These are phyloP conservation scores for Gandaritis pyraliata DNA, from an alignment of 2,888 invertebrate genomes.

Conservation along the genomic window DNA sequence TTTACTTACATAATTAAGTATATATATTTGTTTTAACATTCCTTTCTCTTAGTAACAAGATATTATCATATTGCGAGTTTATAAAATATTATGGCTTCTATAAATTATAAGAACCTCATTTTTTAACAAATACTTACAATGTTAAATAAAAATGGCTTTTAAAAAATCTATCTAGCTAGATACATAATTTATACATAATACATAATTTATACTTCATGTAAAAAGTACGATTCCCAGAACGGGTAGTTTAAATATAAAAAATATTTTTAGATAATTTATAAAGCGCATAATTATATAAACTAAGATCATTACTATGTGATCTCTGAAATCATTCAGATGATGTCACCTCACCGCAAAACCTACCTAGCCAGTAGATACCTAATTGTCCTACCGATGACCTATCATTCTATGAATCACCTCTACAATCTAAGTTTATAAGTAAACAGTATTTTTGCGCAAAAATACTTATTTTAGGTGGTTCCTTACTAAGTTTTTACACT, in stretches of 20 bases:
- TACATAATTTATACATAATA: too few relatives aligned
- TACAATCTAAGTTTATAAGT: not conserved
- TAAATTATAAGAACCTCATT: not conserved
- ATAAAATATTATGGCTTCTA: conserved; percentile 8
- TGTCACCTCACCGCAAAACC: conserved; percentile 15
- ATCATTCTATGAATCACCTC: too few relatives aligned
- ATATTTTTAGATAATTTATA: too few relatives aligned
- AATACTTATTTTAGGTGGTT: not conserved
- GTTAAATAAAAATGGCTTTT: not conserved
- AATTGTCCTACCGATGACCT: conserved; percentile 3
- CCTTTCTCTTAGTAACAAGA: too few relatives aligned
- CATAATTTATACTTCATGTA: too few relatives aligned
- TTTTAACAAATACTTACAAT: too few relatives aligned
- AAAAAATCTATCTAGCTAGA: not conserved
- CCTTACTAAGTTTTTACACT: too few relatives aligned
- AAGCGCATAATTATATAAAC: too few relatives aligned
- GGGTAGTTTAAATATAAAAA: too few relatives aligned
- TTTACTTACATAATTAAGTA: conserved; percentile 2
- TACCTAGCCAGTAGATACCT: not conserved
- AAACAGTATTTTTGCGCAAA: conserved; percentile 2
- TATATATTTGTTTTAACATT: conserved; percentile 7
- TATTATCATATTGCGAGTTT: too few relatives aligned
- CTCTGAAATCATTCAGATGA: conserved; percentile 4
- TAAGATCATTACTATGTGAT: too few relatives aligned
- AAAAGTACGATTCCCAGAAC: too few relatives aligned